A percentile compares a stretch with the other conserved stretches of the same genome.
Evolutionary conservation across 2,113 vertebrate genomes (phyloP).

Genomic region (Vulpes ferrilata): DNA sequence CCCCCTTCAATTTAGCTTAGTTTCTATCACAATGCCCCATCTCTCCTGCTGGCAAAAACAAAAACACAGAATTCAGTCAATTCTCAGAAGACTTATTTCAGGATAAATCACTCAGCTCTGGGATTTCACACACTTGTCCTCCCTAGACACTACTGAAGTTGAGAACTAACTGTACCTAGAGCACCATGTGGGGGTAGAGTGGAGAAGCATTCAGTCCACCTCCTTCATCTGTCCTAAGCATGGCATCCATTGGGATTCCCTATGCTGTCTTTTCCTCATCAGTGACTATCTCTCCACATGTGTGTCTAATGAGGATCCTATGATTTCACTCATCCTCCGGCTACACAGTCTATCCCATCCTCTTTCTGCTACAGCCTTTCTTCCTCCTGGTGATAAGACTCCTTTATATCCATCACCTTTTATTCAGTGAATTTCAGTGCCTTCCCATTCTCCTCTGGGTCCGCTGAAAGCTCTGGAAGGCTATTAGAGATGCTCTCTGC

Average conservation of each 20-base stretch:
- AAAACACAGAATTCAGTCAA: neutral
- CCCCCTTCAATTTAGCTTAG: neutral
- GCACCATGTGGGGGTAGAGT: neutral
- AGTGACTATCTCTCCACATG: no score
- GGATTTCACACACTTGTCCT: neutral
- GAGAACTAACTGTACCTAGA: neutral
- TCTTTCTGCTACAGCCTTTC: neutral
- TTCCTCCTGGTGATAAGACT: neutral
- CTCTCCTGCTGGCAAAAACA: neutral
- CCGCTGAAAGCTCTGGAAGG: neutral
- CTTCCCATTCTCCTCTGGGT: neutral
- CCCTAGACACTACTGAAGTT: neutral
- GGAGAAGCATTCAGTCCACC: neutral
- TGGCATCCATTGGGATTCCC: neutral
- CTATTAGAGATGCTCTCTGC: neutral
- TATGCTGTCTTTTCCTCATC: neutral
- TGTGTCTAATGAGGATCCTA: neutral
- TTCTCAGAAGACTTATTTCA: conserved; percentile 36
- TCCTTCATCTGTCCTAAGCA: neutral
- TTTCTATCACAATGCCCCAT: neutral
- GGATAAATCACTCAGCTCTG: neutral
- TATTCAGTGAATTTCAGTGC: neutral
- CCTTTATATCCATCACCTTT: neutral
- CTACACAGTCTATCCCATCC: neutral
- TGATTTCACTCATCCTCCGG: neutral